These are phyloP conservation scores for Eudyptes chrysolophus DNA, from an alignment of 2,113 vertebrate genomes.

Conservation along the genomic window DNA sequence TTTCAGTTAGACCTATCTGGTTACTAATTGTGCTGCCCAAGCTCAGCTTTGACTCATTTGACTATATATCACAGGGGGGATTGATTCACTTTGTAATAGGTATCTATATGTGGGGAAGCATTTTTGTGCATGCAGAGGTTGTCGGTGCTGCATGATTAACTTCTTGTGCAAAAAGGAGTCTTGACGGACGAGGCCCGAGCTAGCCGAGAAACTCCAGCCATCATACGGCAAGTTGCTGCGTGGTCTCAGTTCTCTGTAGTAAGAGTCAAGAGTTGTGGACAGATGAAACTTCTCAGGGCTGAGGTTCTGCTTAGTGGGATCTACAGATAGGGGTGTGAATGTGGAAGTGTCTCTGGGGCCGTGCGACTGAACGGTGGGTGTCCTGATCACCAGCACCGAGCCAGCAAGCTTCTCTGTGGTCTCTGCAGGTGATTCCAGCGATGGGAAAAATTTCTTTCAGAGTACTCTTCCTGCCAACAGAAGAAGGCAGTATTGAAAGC, in stretches of 20 bases:
- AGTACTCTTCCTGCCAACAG: constrained; percentile 93
- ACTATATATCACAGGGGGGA: neutral
- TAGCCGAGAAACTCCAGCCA: neutral
- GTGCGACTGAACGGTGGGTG: neutral
- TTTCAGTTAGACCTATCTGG: neutral
- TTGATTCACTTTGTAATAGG: neutral
- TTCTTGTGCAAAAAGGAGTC: neutral
- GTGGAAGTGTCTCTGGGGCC: neutral
- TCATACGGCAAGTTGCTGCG: neutral
- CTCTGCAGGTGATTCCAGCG: constrained; percentile 88
- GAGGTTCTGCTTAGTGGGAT: neutral
- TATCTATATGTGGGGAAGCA: accelerated
- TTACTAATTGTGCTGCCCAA: neutral
- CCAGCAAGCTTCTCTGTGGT: constrained; percentile 19
- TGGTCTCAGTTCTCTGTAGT: neutral
- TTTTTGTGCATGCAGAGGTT: neutral
- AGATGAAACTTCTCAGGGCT: neutral
- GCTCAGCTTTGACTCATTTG: neutral
- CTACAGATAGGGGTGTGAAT: accelerated
- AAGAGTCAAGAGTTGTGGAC: neutral
- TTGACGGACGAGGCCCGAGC: accelerated
- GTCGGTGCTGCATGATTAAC: accelerated
- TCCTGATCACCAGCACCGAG: neutral
- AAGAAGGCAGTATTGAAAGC: constrained; percentile 93
- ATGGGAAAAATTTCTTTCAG: constrained; percentile 92